phyloP scores from a whole-genome alignment of 2,797 vertebrate species.

The Eutrigla gurnardus region DNA sequence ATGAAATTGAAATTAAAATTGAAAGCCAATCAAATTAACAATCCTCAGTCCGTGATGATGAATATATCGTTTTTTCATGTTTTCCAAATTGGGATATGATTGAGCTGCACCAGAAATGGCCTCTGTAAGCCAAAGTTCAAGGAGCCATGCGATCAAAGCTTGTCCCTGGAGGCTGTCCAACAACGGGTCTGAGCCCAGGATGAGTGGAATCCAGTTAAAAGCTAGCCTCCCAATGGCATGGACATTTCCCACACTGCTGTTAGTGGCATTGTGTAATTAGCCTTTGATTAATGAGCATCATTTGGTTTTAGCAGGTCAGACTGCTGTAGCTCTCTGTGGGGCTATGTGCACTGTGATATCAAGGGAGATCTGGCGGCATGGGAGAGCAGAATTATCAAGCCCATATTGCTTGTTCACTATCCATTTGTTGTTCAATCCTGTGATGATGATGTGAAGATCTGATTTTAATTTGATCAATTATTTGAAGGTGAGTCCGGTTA shows the following conservation, averaged over 20 bases:
- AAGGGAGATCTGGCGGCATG: background rate
- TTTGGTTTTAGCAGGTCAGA: constrained; percentile 65
- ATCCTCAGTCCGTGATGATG: background rate
- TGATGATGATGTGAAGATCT: background rate
- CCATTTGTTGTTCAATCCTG: background rate
- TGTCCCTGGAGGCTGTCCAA: constrained; percentile 48
- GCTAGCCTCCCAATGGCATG: constrained; percentile 3
- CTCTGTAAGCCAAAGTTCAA: constrained; percentile 58
- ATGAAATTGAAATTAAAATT: no score
- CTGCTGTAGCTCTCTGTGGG: constrained; percentile 34
- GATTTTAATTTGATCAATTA: constrained; percentile 4
- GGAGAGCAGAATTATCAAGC: constrained; percentile 8
- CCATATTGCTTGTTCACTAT: background rate
- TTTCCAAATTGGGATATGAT: background rate
- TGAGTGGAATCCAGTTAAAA: constrained; percentile 34
- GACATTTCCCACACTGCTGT: constrained; percentile 43
- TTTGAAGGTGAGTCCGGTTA: background rate
- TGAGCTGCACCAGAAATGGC: constrained; percentile 33
- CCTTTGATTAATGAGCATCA: constrained; percentile 69
- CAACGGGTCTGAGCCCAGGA: constrained; percentile 37
- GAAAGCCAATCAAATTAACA: background rate
- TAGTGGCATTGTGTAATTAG: constrained; percentile 62
- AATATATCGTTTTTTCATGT: background rate
- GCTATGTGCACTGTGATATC: background rate
- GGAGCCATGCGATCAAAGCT: constrained; percentile 52